phyloP scores from a whole-genome alignment of 2,113 vertebrate genomes.

The Odontesthes bonariensis region DNA sequence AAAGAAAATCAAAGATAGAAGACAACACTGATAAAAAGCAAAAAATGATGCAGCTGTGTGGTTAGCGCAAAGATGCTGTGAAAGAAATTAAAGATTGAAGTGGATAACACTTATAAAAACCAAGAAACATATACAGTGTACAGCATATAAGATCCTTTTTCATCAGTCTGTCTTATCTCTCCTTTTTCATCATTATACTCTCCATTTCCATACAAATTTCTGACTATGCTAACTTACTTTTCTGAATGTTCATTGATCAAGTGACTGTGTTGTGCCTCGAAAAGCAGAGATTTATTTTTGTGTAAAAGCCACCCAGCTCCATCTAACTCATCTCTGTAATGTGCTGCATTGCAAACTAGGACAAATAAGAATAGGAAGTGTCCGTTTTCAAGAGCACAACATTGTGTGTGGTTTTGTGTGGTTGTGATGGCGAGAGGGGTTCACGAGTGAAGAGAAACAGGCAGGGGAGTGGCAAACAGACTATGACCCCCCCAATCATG shows the following conservation, averaged over 20 bases:
- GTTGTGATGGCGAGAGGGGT: background rate
- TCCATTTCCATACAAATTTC: no score
- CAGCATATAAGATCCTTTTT: background rate
- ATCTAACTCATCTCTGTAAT: conserved; percentile 35
- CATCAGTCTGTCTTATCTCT: background rate
- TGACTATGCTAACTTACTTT: background rate
- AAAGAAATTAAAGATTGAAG: conserved; percentile 35
- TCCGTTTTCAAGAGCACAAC: background rate
- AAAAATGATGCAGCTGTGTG: conserved; percentile 31
- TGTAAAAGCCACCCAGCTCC: conserved; percentile 3
- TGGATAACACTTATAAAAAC: conserved; percentile 20
- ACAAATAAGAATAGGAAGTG: background rate
- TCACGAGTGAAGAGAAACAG: background rate
- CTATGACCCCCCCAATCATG: conserved; percentile 55
- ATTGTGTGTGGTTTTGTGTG: background rate
- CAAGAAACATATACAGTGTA: conserved; percentile 25
- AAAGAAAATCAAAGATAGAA: conserved; percentile 37
- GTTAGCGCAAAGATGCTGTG: conserved; percentile 11
- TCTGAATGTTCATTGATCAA: background rate
- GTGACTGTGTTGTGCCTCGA: background rate
- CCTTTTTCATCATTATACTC: background rate
- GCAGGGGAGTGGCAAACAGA: conserved; percentile 34
- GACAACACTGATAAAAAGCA: conserved; percentile 21
- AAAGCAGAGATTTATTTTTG: background rate
- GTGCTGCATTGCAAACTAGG: conserved; percentile 28